phyloP scores from a whole-genome alignment of 2,888 invertebrate genomes.

The Tuta absoluta region DNA sequence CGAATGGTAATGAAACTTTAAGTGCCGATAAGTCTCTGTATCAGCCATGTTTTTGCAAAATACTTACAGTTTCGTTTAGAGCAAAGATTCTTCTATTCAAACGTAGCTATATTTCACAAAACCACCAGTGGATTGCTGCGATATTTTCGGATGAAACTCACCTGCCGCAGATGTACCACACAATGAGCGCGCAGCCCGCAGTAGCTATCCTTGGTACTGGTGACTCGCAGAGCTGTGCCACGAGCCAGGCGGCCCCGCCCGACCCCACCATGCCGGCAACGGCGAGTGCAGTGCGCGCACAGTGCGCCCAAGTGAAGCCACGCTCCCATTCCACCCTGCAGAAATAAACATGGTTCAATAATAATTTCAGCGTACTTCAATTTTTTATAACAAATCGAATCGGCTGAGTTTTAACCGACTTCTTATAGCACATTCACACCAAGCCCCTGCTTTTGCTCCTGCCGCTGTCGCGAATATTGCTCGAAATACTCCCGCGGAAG shows the following conservation, averaged over 20 bases:
- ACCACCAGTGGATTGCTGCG: not conserved
- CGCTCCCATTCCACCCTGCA: constrained; percentile 89
- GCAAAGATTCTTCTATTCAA: not conserved
- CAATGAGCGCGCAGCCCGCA: constrained; percentile 89
- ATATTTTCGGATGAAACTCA: not conserved
- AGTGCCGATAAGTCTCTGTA: not conserved
- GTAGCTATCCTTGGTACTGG: constrained; percentile 90
- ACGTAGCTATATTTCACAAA: not conserved
- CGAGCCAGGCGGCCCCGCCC: constrained; percentile 89
- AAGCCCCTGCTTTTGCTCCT: too few species aligned
- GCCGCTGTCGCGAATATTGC: too few species aligned
- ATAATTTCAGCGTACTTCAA: too few species aligned
- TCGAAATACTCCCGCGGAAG: too few species aligned
- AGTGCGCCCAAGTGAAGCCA: constrained; percentile 90
- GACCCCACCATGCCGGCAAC: constrained; percentile 90
- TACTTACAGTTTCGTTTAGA: not conserved
- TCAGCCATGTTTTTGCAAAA: not conserved
- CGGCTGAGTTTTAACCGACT: too few species aligned
- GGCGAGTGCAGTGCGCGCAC: constrained; percentile 90
- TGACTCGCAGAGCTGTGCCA: constrained; percentile 88
- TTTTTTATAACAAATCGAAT: too few species aligned
- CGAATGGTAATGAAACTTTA: not conserved
- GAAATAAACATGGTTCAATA: not conserved
- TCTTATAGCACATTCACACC: too few species aligned
- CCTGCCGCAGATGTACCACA: constrained; percentile 91